phyloP scores from a whole-genome alignment of 1,140 invertebrate species.

The Drosophila micromelanica region DNA sequence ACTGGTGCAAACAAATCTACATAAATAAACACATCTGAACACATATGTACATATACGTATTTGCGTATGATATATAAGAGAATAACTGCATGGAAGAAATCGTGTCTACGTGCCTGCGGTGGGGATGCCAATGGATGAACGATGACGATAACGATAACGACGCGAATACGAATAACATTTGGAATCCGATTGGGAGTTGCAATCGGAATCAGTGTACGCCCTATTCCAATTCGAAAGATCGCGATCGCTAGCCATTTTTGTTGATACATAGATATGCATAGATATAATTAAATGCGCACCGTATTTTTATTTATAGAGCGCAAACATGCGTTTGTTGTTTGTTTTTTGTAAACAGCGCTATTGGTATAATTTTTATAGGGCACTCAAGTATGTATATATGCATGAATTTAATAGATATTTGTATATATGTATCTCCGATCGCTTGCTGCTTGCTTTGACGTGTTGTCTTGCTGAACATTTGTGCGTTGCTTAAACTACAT shows the following conservation, averaged over 20 bases:
- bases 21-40: background rate
- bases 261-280: background rate
- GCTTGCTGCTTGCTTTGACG: slow-evolving; percentile 68
- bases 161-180: slow-evolving; percentile 28
- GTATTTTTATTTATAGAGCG: slow-evolving; percentile 27
- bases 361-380: slow-evolving; percentile 8
- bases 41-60: background rate
- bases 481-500: slow-evolving; percentile 66
- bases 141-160: slow-evolving; percentile 39
- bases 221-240: slow-evolving; percentile 3
- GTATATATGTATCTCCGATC: background rate
- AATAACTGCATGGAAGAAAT: slow-evolving; percentile 53
- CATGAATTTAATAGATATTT: background rate
- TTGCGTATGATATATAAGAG: background rate
- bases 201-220: slow-evolving; percentile 13
- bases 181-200: slow-evolving; percentile 35
- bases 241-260: background rate
- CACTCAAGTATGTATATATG: background rate
- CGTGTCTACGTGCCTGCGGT: slow-evolving; percentile 67
- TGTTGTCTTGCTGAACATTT: slow-evolving; percentile 84
- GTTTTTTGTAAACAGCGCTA: slow-evolving; percentile 13
- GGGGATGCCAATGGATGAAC: slow-evolving; percentile 69
- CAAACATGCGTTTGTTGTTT: slow-evolving; percentile 23
- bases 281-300: slow-evolving; percentile 4
- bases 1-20: background rate